Percentiles rank a stretch among this genome's conserved stretches.
Evolutionary conservation across 2,888 invertebrate genomes (phyloP).

Genomic region (Bombyx huttoni): DNA sequence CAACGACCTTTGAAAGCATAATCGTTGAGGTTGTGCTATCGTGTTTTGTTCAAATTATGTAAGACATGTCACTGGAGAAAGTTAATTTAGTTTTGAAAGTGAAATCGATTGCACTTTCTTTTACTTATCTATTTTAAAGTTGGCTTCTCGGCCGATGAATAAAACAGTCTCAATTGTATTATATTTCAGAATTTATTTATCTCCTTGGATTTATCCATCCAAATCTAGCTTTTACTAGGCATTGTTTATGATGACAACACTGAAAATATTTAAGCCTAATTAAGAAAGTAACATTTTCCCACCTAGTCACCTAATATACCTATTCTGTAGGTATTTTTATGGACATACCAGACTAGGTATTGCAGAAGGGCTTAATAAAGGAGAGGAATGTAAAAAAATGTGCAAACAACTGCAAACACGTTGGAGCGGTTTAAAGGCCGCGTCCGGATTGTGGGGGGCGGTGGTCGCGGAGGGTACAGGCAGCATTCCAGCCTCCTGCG

Average conservation of each 20-base stretch:
- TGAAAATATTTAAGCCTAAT: neutral
- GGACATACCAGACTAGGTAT: constrained; percentile 23
- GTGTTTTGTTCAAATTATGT: constrained; percentile 63
- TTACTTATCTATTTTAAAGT: constrained; percentile 63
- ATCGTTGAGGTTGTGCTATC: constrained; percentile 52
- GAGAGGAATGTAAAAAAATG: constrained; percentile 69
- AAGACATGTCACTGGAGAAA: constrained; percentile 71
- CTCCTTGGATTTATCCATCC: no score
- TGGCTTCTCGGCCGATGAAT: constrained; percentile 35
- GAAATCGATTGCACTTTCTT: constrained; percentile 72
- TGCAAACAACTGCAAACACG: constrained; percentile 71
- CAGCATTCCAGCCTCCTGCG: constrained; percentile 62
- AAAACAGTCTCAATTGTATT: neutral
- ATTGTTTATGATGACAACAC: neutral
- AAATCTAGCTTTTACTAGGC: neutral
- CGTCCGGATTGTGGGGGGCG: constrained; percentile 68
- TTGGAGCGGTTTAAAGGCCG: constrained; percentile 69
- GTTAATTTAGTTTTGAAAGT: constrained; percentile 73
- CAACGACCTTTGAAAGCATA: constrained; percentile 49
- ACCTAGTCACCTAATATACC: neutral
- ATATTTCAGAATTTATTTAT: neutral
- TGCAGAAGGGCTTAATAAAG: constrained; percentile 53
- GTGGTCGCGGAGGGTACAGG: constrained; percentile 44
- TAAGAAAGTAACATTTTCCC: neutral
- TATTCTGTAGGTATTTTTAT: constrained; percentile 8